phyloP scores from a whole-genome alignment of 2,888 invertebrate species.

The Oasisia sp. region DNA sequence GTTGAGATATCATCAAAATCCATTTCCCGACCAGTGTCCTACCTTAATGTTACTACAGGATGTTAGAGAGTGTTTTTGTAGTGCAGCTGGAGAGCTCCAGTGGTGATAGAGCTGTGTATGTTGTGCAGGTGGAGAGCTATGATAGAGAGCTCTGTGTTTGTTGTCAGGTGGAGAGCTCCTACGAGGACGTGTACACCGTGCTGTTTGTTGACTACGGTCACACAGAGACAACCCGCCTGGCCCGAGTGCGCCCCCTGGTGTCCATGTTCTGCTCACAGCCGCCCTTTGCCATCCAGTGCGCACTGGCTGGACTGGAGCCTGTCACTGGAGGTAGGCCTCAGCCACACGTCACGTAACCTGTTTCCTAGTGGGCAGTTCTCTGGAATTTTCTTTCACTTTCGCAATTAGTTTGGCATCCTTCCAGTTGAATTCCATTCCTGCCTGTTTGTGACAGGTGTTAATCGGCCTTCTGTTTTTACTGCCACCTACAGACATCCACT shows the following conservation, averaged over 20 bases:
- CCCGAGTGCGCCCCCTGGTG: neutral
- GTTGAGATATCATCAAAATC: no score
- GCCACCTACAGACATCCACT: no score
- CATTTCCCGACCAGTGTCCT: no score
- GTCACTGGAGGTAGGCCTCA: neutral
- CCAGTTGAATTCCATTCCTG: no score
- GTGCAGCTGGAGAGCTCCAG: no score
- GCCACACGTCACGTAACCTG: neutral
- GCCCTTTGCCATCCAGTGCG: neutral
- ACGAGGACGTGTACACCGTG: neutral
- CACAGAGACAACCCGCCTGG: neutral
- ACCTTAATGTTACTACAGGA: neutral
- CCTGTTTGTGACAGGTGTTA: no score
- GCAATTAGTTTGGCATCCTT: no score
- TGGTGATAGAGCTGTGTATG: no score
- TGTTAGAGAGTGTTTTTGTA: neutral
- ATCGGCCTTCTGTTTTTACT: no score
- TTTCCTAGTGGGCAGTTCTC: neutral
- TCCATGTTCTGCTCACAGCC: neutral
- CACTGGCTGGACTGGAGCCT: neutral
- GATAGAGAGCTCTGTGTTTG: neutral
- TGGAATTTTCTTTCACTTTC: neutral
- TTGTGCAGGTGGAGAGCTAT: no score
- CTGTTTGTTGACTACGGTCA: neutral
- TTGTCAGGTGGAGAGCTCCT: neutral